These are phyloP conservation scores for Achatina immaculata DNA, from an alignment of 1,140 invertebrate species.

Conservation along the genomic window DNA sequence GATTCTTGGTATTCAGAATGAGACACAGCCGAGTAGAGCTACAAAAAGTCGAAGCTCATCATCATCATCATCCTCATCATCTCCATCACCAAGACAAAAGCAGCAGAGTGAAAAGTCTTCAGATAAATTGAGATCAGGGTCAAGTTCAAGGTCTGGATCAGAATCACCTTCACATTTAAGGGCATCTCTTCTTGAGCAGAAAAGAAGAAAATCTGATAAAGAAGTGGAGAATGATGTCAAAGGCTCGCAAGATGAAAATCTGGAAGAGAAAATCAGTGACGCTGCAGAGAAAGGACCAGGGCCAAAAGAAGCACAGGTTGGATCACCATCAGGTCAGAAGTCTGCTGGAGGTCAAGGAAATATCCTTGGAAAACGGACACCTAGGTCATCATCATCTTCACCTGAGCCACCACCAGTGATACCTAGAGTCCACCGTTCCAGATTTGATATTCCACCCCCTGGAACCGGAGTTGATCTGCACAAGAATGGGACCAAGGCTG, in stretches of 20 bases:
- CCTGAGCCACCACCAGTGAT: slow-evolving; percentile 37
- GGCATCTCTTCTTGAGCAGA: slow-evolving; percentile 27
- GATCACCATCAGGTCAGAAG: neutral
- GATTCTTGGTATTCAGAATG: too few species aligned
- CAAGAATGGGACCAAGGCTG: neutral
- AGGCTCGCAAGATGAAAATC: neutral
- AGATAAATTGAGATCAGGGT: neutral
- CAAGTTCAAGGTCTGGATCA: slow-evolving; percentile 11
- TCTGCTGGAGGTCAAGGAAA: neutral
- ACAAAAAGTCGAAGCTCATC: neutral
- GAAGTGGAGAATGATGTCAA: neutral
- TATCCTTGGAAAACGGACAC: neutral
- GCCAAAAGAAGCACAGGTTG: neutral
- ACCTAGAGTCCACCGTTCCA: slow-evolving; percentile 14
- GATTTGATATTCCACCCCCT: slow-evolving; percentile 20
- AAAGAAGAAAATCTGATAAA: neutral
- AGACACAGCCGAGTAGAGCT: slow-evolving; percentile 2
- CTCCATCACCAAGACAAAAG: neutral
- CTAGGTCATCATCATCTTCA: slow-evolving; percentile 28
- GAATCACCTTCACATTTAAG: slow-evolving; percentile 26
- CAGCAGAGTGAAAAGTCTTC: neutral
- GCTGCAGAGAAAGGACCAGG: neutral
- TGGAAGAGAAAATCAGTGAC: neutral
- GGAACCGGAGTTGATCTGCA: neutral
- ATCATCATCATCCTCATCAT: slow-evolving; percentile 34